Conservation (phyloP, 2,113 vertebrate species). For the Campylomormyrus tamandua region DNA sequence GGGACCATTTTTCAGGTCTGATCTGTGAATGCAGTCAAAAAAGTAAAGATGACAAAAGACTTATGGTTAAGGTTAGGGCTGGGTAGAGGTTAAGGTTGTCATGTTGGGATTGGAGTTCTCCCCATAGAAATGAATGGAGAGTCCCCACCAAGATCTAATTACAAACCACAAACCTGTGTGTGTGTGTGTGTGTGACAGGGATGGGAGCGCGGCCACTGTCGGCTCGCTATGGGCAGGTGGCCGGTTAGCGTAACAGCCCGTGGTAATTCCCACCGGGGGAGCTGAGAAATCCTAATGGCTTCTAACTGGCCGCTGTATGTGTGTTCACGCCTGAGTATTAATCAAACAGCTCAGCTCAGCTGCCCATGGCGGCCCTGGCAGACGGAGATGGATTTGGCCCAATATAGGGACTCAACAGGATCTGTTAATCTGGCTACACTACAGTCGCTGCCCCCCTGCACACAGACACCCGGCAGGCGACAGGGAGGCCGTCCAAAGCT, state of each 20-base stretch:
- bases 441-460: background rate
- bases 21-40: no score
- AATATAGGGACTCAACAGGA: background rate
- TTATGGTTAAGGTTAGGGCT: no score
- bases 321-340: conserved; percentile 1
- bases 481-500: background rate
- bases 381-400: background rate
- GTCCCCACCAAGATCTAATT: no score
- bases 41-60: no score
- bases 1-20: no score
- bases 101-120: no score
- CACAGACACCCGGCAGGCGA: background rate
- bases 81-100: no score
- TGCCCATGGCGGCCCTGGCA: conserved; percentile 3
- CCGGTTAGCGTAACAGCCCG: background rate
- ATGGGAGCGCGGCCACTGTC: background rate
- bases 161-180: no score
- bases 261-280: background rate
- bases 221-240: background rate
- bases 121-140: no score
- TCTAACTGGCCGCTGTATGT: background rate
- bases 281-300: background rate
- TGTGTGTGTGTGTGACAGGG: background rate
- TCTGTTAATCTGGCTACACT: background rate
- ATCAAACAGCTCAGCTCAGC: conserved; percentile 11